A percentile compares a stretch with the other conserved stretches of the same genome.
phyloP scores from a whole-genome alignment of 2,888 invertebrate species.

The Metellina segmentata region DNA sequence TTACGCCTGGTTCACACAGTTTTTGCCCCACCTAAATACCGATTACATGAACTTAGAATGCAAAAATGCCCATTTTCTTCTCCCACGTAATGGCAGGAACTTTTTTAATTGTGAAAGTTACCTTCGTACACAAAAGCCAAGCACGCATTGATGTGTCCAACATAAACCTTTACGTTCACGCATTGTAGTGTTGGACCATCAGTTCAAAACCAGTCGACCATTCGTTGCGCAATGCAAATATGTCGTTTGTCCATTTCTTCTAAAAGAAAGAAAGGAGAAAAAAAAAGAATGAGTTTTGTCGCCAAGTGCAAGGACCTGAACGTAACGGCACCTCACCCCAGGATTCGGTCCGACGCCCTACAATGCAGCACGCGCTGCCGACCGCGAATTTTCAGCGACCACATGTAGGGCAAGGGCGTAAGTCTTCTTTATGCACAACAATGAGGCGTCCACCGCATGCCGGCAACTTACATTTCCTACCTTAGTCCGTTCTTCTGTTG shows the following conservation, averaged over 20 bases:
- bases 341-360: slow-evolving; percentile 60
- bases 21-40: neutral
- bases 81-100: neutral
- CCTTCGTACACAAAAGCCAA: neutral
- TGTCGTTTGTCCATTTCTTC: slow-evolving; percentile 18
- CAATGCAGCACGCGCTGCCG: slow-evolving; percentile 22
- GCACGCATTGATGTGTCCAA: slow-evolving; percentile 5
- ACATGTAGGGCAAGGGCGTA: slow-evolving; percentile 35
- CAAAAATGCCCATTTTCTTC: neutral
- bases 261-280: neutral
- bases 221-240: slow-evolving; percentile 16
- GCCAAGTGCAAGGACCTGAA: slow-evolving; percentile 63
- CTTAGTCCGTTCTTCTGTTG: too few species aligned
- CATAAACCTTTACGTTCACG: slow-evolving; percentile 13
- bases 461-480: too few species aligned
- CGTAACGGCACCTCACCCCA: slow-evolving; percentile 36
- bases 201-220: slow-evolving; percentile 9
- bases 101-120: neutral
- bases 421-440: neutral
- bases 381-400: slow-evolving; percentile 18
- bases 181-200: neutral
- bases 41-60: neutral
- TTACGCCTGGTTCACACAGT: neutral
- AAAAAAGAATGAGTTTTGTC: neutral
- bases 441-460: too few species aligned